Conservation (phyloP, 2,797 vertebrate genomes). For the Danio tinwini region DNA sequence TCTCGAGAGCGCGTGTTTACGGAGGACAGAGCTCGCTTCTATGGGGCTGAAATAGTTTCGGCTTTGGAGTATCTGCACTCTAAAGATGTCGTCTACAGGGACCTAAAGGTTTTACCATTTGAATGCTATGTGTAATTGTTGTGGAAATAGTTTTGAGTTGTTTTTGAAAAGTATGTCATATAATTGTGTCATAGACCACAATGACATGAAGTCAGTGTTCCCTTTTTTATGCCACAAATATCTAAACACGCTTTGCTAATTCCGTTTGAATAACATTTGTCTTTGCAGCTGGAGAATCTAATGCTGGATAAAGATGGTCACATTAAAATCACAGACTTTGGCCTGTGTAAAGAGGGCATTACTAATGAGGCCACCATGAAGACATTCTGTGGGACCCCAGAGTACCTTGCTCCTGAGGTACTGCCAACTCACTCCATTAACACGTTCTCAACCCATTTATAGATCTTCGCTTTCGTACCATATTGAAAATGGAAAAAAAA, state of each 20-base stretch:
- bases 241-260: background rate
- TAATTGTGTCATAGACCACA: constrained; percentile 33
- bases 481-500: background rate
- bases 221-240: background rate
- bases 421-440: background rate
- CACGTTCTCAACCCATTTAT: background rate
- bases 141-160: background rate
- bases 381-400: constrained; percentile 94
- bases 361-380: constrained; percentile 94
- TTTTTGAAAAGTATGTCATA: constrained; percentile 8
- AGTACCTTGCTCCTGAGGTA: constrained; percentile 96
- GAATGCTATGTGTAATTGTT: background rate
- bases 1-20: constrained; percentile 93
- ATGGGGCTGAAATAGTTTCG: constrained; percentile 94
- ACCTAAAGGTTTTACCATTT: constrained; percentile 85
- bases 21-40: constrained; percentile 92
- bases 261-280: background rate
- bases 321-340: constrained; percentile 96
- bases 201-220: background rate
- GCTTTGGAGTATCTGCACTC: constrained; percentile 95
- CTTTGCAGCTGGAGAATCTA: constrained; percentile 90
- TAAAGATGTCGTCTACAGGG: constrained; percentile 92
- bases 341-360: constrained; percentile 96
- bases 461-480: background rate
- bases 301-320: constrained; percentile 97